A percentile compares a stretch with the other conserved stretches of the same genome.
phyloP scores from a whole-genome alignment of 1,140 invertebrate genomes.

The Lepidurus couesii region DNA sequence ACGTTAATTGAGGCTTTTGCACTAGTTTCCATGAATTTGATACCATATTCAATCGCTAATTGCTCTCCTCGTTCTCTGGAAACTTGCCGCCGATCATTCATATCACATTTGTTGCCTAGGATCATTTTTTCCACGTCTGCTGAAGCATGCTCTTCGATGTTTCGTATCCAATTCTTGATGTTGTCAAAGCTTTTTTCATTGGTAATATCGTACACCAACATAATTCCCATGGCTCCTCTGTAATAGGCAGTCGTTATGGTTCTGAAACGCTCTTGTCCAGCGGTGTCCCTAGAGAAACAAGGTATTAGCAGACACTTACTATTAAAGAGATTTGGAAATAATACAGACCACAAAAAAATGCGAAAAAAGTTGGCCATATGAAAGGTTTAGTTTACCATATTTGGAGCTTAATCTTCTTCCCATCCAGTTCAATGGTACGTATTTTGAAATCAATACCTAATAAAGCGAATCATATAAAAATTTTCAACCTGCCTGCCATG shows the following conservation, averaged over 20 bases:
- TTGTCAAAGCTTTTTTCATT: conserved; percentile 53
- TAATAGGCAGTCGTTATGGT: conserved; percentile 62
- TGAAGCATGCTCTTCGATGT: conserved; percentile 58
- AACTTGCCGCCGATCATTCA: conserved; percentile 77
- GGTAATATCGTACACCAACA: conserved; percentile 53
- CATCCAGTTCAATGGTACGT: conserved; percentile 94
- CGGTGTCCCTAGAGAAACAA: conserved; percentile 51
- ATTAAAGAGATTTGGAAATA: neutral
- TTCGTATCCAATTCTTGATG: conserved; percentile 52
- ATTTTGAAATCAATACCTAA: conserved; percentile 99
- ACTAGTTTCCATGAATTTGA: conserved; percentile 89
- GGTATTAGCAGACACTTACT: neutral
- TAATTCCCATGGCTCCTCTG: conserved; percentile 54
- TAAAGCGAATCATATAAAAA: conserved; percentile 43
- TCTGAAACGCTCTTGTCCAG: conserved; percentile 58
- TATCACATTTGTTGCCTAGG: conserved; percentile 89
- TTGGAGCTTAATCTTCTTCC: conserved; percentile 96
- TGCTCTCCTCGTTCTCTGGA: conserved; percentile 64
- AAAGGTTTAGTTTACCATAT: conserved; percentile 70
- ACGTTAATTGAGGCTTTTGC: conserved; percentile 87
- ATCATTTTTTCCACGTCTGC: conserved; percentile 94
- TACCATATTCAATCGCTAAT: conserved; percentile 82
- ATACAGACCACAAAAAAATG: neutral
- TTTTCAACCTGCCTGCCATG: too few relatives aligned
- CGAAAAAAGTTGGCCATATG: too few relatives aligned